Percentiles rank a stretch among this genome's conserved stretches.
Evolutionary conservation across 1,140 invertebrate genomes (phyloP).

Genomic region (Leucophenga varia): DNA sequence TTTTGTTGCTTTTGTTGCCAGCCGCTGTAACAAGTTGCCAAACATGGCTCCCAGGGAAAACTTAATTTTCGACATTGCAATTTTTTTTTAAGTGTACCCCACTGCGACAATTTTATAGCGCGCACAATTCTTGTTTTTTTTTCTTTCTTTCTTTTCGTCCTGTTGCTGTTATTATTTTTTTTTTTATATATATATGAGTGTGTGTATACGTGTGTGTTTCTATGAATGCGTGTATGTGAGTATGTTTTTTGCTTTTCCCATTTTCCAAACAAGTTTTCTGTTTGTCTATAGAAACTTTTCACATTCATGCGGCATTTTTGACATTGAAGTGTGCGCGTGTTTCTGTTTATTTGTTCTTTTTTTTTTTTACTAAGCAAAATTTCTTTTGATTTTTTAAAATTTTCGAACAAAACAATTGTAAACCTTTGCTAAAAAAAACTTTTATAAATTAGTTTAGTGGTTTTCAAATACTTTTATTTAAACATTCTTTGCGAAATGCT

Average conservation of each 20-base stretch:
- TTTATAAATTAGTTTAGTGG: too few species aligned
- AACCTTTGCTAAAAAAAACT: too few species aligned
- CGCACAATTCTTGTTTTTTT: neutral
- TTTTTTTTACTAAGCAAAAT: neutral
- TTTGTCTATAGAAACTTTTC: too few species aligned
- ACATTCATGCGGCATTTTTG: constrained; percentile 2
- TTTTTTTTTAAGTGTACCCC: neutral
- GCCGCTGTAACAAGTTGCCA: constrained; percentile 34
- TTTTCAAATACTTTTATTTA: too few species aligned
- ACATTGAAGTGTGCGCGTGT: neutral
- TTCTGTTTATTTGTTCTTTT: neutral
- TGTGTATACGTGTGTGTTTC: constrained; percentile 4
- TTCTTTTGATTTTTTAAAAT: neutral
- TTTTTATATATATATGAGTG: neutral
- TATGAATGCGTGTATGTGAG: constrained; percentile 2
- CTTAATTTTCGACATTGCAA: constrained; percentile 4
- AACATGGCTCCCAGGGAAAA: constrained; percentile 8
- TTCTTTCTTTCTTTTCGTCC: neutral
- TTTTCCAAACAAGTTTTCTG: too few species aligned
- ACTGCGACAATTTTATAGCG: constrained; percentile 1
- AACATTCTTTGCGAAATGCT: neutral
- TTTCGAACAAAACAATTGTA: too few species aligned
- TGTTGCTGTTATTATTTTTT: neutral
- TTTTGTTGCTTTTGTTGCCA: too few species aligned
- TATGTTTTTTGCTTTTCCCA: neutral